These are phyloP conservation scores for Muschampia plurimacula DNA, from an alignment of 2,888 invertebrate species.

Conservation along the genomic window DNA sequence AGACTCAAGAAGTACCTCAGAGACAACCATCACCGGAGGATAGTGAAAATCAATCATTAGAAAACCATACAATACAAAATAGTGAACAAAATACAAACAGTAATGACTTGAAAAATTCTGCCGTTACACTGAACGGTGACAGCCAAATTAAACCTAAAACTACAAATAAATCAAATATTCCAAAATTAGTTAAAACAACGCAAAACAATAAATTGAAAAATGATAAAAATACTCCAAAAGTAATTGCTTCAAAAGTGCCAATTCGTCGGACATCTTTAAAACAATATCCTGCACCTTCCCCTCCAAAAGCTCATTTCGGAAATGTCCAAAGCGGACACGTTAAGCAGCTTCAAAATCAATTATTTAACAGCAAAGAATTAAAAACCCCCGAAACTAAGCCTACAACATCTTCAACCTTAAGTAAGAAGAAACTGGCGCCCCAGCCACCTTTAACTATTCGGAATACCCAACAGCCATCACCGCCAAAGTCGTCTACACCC, in stretches of 20 bases:
- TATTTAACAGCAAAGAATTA: slow-evolving; percentile 67
- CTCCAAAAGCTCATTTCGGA: slow-evolving; percentile 78
- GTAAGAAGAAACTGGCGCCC: slow-evolving; percentile 74
- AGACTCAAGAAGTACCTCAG: background rate
- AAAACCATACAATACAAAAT: slow-evolving; percentile 2
- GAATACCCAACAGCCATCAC: slow-evolving; percentile 47
- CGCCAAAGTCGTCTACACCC: slow-evolving; percentile 52
- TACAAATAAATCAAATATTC: slow-evolving; percentile 71
- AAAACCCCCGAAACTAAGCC: slow-evolving; percentile 61
- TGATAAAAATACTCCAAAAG: slow-evolving; percentile 68
- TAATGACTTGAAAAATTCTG: background rate
- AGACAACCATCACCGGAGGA: background rate
- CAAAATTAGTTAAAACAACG: slow-evolving; percentile 68
- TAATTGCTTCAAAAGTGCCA: slow-evolving; percentile 74
- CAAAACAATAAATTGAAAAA: slow-evolving; percentile 64
- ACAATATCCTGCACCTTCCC: slow-evolving; percentile 74
- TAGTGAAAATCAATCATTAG: background rate
- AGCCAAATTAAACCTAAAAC: slow-evolving; percentile 39
- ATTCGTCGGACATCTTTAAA: slow-evolving; percentile 71
- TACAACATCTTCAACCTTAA: slow-evolving; percentile 63
- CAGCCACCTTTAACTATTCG: slow-evolving; percentile 54
- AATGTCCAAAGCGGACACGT: slow-evolving; percentile 79
- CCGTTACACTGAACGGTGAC: background rate
- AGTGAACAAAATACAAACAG: background rate
- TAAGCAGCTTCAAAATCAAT: slow-evolving; percentile 76